Conservation (phyloP, 1,140 invertebrate species). For the Euura saliciscinereae region DNA sequence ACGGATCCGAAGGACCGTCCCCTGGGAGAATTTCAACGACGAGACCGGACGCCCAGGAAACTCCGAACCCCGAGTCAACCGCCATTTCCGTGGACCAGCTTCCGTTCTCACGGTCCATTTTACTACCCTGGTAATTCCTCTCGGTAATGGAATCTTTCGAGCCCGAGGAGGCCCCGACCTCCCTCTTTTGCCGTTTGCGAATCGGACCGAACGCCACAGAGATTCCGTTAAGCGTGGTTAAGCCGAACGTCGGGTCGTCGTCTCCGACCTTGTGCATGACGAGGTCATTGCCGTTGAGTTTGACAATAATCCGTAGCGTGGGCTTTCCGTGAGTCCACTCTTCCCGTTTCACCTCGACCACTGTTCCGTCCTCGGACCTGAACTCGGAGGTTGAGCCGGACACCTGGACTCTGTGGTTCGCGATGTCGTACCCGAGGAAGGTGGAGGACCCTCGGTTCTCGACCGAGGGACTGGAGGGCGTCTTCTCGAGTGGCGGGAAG, state of each 20-base stretch:
- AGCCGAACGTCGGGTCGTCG: slow-evolving; percentile 41
- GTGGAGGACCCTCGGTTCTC: slow-evolving; percentile 20
- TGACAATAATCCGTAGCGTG: slow-evolving; percentile 51
- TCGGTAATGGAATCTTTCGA: too few species aligned
- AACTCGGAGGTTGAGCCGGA: slow-evolving; percentile 53
- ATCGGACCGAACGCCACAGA: slow-evolving; percentile 34
- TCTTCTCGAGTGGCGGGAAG: background rate
- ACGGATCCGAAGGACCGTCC: slow-evolving; percentile 48
- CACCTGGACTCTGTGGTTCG: slow-evolving; percentile 57
- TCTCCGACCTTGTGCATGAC: slow-evolving; percentile 39
- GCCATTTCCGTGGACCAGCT: slow-evolving; percentile 5
- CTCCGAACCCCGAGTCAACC: slow-evolving; percentile 44
- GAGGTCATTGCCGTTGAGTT: slow-evolving; percentile 36
- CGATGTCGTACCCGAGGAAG: slow-evolving; percentile 53
- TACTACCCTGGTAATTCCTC: slow-evolving; percentile 14
- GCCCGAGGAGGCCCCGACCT: too few species aligned
- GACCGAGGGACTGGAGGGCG: slow-evolving; percentile 7
- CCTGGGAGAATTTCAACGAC: slow-evolving; percentile 56
- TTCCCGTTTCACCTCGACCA: slow-evolving; percentile 48
- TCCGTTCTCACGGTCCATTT: slow-evolving; percentile 27
- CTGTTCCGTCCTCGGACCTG: slow-evolving; percentile 56
- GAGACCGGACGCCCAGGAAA: slow-evolving; percentile 61
- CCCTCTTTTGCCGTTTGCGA: too few species aligned
- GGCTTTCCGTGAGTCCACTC: slow-evolving; percentile 53
- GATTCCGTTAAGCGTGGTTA: slow-evolving; percentile 35